A percentile compares a stretch with the other conserved stretches of the same genome.
These are phyloP conservation scores for Phacellophora camtschatica DNA, from an alignment of 30 jellyfish, hydroid and myxozoan species.

Conservation along the genomic window DNA sequence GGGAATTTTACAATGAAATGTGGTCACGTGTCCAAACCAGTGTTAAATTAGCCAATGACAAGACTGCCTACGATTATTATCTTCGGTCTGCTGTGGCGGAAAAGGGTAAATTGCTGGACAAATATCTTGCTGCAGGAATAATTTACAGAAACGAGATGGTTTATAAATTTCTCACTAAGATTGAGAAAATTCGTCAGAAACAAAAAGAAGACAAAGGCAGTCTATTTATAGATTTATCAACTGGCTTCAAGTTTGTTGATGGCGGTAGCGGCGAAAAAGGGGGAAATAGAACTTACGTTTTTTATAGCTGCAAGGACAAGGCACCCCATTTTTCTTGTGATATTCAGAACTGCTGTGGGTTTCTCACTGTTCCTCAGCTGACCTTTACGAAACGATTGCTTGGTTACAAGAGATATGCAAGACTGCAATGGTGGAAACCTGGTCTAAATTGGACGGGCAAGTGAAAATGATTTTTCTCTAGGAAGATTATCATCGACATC, in stretches of 20 bases:
- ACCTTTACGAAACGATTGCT: conserved; percentile 69
- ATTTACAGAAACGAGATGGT: conserved; percentile 24
- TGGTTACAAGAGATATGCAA: conserved; percentile 42
- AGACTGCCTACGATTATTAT: conserved; percentile 11
- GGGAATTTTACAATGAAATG: conserved; percentile 42
- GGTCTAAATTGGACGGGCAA: conserved; percentile 60
- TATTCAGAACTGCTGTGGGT: conserved; percentile 44
- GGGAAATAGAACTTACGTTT: background rate
- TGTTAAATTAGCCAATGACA: background rate
- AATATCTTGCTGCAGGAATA: conserved; percentile 4
- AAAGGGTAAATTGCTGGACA: conserved; percentile 5
- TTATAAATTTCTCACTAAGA: conserved; percentile 15
- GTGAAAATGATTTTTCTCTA: too few species aligned
- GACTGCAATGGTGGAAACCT: conserved; percentile 69
- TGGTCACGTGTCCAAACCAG: conserved; percentile 36
- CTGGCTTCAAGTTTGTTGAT: conserved; percentile 8
- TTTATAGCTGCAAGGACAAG: conserved; percentile 27
- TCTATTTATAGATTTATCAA: background rate
- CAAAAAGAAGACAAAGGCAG: background rate
- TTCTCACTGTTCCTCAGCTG: conserved; percentile 42
- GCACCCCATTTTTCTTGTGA: conserved; percentile 65
- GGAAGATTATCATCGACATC: too few species aligned
- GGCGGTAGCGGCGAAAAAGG: conserved; percentile 12
- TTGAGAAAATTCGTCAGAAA: conserved; percentile 8
- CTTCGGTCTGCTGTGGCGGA: conserved; percentile 29